These are phyloP conservation scores for Caenorhabditis brenneri DNA, from an alignment of 1,140 invertebrate genomes.

Conservation along the genomic window DNA sequence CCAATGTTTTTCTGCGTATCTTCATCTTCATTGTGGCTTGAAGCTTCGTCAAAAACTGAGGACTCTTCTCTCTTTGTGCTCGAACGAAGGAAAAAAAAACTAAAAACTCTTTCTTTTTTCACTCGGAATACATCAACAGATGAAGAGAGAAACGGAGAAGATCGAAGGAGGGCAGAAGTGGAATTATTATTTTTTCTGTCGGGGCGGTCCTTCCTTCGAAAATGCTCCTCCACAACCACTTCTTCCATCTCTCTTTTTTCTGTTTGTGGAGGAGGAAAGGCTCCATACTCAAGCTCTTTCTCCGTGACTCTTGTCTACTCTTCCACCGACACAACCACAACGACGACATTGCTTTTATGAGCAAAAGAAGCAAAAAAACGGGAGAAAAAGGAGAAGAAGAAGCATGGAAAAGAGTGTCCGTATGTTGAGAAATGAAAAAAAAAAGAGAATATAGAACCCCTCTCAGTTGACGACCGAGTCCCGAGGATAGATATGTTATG, in stretches of 20 bases:
- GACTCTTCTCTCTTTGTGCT: too few species aligned
- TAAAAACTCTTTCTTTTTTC: neutral
- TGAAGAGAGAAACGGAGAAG: neutral
- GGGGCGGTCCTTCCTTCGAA: neutral
- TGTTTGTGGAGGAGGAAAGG: neutral
- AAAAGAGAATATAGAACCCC: neutral
- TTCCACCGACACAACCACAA: neutral
- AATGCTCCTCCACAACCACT: neutral
- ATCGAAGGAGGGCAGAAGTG: neutral
- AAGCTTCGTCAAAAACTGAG: neutral
- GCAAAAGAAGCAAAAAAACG: neutral
- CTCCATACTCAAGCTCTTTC: slow-evolving; percentile 9
- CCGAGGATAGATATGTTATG: neutral
- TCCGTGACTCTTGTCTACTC: slow-evolving; percentile 33
- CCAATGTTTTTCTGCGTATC: slow-evolving; percentile 17
- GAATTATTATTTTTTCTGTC: slow-evolving; percentile 27
- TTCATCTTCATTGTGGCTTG: neutral
- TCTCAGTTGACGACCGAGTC: neutral
- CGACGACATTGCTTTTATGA: slow-evolving; percentile 41
- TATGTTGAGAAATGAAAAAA: neutral
- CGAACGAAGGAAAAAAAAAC: slow-evolving; percentile 1
- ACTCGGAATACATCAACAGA: neutral
- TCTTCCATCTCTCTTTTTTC: neutral
- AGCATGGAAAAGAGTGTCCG: neutral
- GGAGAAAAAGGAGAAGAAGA: neutral